Conservation (phyloP, 2,797 vertebrate species). For the Pogoniulus pusillus region DNA sequence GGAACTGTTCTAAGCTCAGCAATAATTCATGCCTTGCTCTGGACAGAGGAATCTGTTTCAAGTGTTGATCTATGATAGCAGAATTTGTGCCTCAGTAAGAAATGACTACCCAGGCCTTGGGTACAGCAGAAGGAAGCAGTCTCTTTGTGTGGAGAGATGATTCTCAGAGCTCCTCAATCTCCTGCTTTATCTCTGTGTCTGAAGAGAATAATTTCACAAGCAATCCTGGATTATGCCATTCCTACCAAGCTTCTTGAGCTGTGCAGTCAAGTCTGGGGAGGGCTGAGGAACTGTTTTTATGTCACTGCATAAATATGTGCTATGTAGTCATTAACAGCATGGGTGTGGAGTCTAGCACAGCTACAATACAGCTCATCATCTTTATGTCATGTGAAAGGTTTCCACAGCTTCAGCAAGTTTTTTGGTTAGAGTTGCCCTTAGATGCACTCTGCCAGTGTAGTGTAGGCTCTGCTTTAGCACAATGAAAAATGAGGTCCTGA, state of each 20-base stretch:
- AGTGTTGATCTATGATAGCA: neutral
- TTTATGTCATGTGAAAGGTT: conserved; percentile 22
- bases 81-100: neutral
- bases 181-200: neutral
- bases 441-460: accelerated
- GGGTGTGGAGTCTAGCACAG: conserved; percentile 13
- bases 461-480: neutral
- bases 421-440: neutral
- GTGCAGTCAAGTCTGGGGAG: neutral
- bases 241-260: conserved; percentile 3
- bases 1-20: neutral
- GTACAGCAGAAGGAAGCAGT: neutral
- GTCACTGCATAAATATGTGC: conserved; percentile 34
- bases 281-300: conserved; percentile 28
- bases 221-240: conserved; percentile 26
- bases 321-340: conserved; percentile 29
- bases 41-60: conserved; percentile 14
- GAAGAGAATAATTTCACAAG: conserved; percentile 22
- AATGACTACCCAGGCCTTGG: neutral
- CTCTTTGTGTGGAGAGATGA: neutral
- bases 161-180: neutral
- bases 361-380: neutral
- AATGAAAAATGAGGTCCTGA: neutral
- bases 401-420: neutral
- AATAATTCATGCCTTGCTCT: conserved; percentile 14